A percentile compares a stretch with the other conserved stretches of the same genome.
Evolutionary conservation across 2,888 invertebrate species (phyloP).

Genomic region (Spodoptera exigua): DNA sequence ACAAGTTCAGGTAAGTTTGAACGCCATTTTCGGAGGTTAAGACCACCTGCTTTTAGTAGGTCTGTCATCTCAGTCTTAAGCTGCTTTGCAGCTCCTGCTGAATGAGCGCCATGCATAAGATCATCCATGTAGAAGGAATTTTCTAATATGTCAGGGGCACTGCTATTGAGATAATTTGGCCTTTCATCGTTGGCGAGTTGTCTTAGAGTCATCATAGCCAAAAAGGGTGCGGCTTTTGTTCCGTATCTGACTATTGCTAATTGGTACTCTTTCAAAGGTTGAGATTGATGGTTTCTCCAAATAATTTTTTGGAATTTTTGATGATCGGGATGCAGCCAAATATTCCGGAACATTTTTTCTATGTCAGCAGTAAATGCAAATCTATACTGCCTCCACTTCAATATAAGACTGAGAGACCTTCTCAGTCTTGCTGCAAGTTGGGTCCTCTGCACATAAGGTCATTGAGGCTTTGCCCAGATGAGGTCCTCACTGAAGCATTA

Average conservation of each 20-base stretch:
- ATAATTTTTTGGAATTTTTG: conserved; percentile 16
- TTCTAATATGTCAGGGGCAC: no score
- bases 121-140: no score
- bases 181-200: conserved; percentile 10
- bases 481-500: conserved; percentile 37
- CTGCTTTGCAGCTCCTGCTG: neutral
- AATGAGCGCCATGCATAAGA: conserved; percentile 11
- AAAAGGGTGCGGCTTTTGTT: no score
- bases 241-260: conserved; percentile 3
- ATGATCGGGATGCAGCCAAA: conserved; percentile 4
- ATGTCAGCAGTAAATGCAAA: conserved; percentile 22
- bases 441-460: conserved; percentile 16
- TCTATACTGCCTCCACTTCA: conserved; percentile 23
- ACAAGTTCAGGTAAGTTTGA: conserved; percentile 3
- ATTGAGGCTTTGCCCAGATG: conserved; percentile 12
- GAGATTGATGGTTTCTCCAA: conserved; percentile 6
- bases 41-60: conserved; percentile 6
- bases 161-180: no score
- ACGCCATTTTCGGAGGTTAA: conserved; percentile 18
- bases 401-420: conserved; percentile 26
- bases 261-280: conserved; percentile 32
- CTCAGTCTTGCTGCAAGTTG: conserved; percentile 31
- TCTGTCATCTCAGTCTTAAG: conserved; percentile 9
- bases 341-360: conserved; percentile 14
- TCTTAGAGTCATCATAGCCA: conserved; percentile 18